Base-by-base conservation (phyloP, 2,888 invertebrate genomes). In the Parasteatoda lunata region DNA sequence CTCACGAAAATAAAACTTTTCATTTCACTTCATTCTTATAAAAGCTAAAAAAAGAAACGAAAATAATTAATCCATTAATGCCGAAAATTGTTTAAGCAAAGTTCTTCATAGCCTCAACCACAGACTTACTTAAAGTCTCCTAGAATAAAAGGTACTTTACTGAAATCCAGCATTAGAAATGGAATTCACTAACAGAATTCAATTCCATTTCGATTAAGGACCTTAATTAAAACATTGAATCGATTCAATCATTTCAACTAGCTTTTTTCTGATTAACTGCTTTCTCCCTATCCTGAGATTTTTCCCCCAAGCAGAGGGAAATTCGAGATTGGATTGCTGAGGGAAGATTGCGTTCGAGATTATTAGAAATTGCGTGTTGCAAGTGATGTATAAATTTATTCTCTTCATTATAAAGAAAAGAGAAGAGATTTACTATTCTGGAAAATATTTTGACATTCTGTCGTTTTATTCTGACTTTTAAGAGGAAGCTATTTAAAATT, bases 161-260 rank as follows among this genome's bases (percentile, higher is more conserved):
- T 9, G 59, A 52, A 65, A 59, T 79, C 71, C 64, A 64, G 15
- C 59, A 71, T 48, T 71, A n/a, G 64, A 64, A 64, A 64, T 49
- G 70, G 71, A 79, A 79, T 79, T 79, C 79, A 71, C 71, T 79
- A 71, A 71, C 71, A 30, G 79, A 71, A 79, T 71, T 77, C 77
- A 49, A 77, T 77, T 68, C 77, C 51, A 30, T 77, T 79, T 79
- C 79, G 70, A 79, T 79, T 79, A 71, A 79, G 69, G 30, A 48
- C 51, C 49, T 79, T 79, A 79, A 79, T 79, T 79, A 79, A 79
- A 79, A 54, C 49, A 72, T 79, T 71, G 70, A 71, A 79, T 71
- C 49, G 79, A 54, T 48, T 79, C 79, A 71, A 79, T 79, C 79
- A 79, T 79, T 59, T 64, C 30, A 11, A 13, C 59, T 7, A 65